Percentiles rank a stretch among this genome's conserved stretches.
Evolutionary conservation across 2,797 vertebrate genomes (phyloP).

Genomic region (Gymnopithys bicolor): DNA sequence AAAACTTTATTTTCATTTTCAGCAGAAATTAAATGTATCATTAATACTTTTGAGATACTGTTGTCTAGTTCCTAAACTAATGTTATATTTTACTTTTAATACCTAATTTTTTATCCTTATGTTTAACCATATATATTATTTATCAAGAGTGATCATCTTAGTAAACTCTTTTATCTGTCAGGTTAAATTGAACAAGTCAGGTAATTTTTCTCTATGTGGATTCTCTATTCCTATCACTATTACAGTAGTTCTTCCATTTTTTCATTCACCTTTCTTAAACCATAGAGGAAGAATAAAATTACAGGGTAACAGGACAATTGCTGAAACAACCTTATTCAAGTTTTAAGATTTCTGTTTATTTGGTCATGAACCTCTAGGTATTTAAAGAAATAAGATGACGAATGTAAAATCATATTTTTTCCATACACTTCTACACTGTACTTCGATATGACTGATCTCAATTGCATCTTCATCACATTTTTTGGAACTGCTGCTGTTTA

Average conservation of each 20-base stretch:
- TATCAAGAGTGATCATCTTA: neutral
- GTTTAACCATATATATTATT: neutral
- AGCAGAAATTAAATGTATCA: neutral
- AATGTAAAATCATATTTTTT: neutral
- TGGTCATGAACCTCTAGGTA: neutral
- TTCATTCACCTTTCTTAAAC: neutral
- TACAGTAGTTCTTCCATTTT: neutral
- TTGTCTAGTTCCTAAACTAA: neutral
- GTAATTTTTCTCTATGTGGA: neutral
- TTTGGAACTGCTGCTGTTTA: neutral
- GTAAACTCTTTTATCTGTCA: neutral
- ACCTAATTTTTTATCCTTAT: neutral
- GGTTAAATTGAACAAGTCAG: neutral
- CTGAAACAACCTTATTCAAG: neutral
- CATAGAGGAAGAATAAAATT: neutral
- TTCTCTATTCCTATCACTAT: neutral
- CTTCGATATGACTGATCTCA: neutral
- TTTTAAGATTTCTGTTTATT: neutral
- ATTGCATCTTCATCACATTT: neutral
- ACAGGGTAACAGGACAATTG: neutral
- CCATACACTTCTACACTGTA: neutral
- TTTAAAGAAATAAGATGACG: neutral
- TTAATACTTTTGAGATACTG: neutral
- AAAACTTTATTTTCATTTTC: neutral
- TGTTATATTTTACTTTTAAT: neutral